Conservation (phyloP, 2,113 vertebrate species). For the Atlantisia rogersi region DNA sequence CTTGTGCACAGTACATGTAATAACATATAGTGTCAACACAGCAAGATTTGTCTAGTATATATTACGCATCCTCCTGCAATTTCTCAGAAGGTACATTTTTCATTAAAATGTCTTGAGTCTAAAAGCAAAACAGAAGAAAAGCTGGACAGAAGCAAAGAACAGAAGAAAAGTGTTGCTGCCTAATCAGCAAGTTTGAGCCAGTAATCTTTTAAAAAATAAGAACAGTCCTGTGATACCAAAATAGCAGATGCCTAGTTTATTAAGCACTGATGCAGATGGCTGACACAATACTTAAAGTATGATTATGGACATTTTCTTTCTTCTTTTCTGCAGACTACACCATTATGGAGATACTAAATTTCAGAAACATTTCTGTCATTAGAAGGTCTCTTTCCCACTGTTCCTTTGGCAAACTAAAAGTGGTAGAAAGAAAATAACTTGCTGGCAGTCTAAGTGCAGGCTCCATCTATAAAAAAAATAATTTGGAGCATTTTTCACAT, state of each 20-base stretch:
- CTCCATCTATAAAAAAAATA: background rate
- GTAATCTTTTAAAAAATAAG: background rate
- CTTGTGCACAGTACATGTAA: background rate
- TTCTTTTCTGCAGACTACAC: background rate
- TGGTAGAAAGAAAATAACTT: background rate
- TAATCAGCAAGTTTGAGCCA: background rate
- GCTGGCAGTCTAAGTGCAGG: background rate
- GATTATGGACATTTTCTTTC: background rate
- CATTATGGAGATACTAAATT: background rate
- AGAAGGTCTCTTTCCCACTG: background rate
- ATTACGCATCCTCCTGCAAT: background rate
- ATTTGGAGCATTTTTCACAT: background rate
- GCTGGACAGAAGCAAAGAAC: background rate
- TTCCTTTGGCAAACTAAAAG: background rate
- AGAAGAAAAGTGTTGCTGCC: background rate
- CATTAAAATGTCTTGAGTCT: background rate
- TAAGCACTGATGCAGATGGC: background rate
- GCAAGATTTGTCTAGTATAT: background rate
- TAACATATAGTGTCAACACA: background rate
- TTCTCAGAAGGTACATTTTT: background rate
- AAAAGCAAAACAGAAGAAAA: background rate
- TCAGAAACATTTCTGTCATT: background rate
- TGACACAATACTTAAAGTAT: background rate
- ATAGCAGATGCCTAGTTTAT: background rate
- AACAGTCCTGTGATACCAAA: background rate